Percentiles rank a stretch among this genome's conserved stretches.
Evolutionary conservation across 2,888 invertebrate species (phyloP).

Genomic region (Orchestes rusci): DNA sequence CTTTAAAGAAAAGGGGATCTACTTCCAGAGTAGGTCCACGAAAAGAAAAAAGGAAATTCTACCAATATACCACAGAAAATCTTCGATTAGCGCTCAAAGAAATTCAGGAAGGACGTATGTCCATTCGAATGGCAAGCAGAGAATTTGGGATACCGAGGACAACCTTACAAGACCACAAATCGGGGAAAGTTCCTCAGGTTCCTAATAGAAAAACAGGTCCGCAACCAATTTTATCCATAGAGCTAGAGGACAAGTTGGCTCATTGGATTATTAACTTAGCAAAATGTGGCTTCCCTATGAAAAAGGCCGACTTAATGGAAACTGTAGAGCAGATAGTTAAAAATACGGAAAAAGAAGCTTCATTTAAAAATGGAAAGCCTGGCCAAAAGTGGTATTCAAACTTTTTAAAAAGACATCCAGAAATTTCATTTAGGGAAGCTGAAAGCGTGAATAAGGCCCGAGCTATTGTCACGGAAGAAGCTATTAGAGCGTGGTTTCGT

Average conservation of each 20-base stretch:
- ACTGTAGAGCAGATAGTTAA: conserved; percentile 2
- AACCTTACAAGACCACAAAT: conserved; percentile 9
- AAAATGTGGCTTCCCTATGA: conserved; percentile 1
- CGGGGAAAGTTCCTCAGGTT: neutral
- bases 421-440: conserved; percentile 5
- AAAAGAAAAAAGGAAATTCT: too few species aligned
- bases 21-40: too few species aligned
- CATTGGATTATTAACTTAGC: neutral
- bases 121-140: too few species aligned
- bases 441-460: conserved; percentile 12
- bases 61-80: too few species aligned
- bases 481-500: conserved; percentile 33
- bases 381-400: conserved; percentile 14
- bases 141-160: conserved; percentile 8
- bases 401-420: conserved; percentile 7
- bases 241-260: neutral
- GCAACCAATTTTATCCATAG: neutral
- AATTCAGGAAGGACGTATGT: too few species aligned
- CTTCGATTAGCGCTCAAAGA: too few species aligned
- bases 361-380: conserved; percentile 3
- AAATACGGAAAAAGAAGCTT: conserved; percentile 1
- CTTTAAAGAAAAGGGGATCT: too few species aligned
- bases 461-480: conserved; percentile 31
- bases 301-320: conserved; percentile 5
- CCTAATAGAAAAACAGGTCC: conserved; percentile 1